Percentiles rank a stretch among this genome's conserved stretches.
phyloP scores from a whole-genome alignment of 2,797 vertebrate species.

The Galaxias olidus region DNA sequence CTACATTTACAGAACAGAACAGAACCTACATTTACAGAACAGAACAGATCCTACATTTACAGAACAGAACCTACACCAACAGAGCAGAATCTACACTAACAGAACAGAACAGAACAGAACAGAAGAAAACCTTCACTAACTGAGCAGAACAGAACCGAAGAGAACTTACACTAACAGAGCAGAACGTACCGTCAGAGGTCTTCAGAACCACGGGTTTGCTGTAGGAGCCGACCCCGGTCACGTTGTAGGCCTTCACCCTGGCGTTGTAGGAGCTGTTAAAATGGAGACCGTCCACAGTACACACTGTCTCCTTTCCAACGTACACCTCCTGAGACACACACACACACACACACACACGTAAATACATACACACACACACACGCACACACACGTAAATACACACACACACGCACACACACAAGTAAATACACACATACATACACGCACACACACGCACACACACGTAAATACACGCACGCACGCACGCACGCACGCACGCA shows the following conservation, averaged over 20 bases:
- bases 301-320: constrained; percentile 95
- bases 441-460: not conserved
- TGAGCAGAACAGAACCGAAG: too few relatives aligned
- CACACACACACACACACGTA: constrained; percentile 14
- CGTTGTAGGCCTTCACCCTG: constrained; percentile 95
- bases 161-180: not conserved
- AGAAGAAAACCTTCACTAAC: too few relatives aligned
- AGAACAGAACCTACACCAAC: too few relatives aligned
- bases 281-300: constrained; percentile 96
- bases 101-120: too few relatives aligned
- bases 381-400: constrained; percentile 10
- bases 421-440: not conserved
- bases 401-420: constrained; percentile 22
- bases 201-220: constrained; percentile 96
- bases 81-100: too few relatives aligned
- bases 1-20: constrained; percentile 90
- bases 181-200: constrained; percentile 89
- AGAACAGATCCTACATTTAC: too few relatives aligned
- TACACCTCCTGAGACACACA: constrained; percentile 89
- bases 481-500: too few relatives aligned
- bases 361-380: constrained; percentile 20
- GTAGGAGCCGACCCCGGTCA: constrained; percentile 88
- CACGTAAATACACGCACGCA: too few relatives aligned
- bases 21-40: too few relatives aligned
- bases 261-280: constrained; percentile 98